Conservation (phyloP, 2,113 vertebrate genomes). For the Chascanopsetta lugubris region DNA sequence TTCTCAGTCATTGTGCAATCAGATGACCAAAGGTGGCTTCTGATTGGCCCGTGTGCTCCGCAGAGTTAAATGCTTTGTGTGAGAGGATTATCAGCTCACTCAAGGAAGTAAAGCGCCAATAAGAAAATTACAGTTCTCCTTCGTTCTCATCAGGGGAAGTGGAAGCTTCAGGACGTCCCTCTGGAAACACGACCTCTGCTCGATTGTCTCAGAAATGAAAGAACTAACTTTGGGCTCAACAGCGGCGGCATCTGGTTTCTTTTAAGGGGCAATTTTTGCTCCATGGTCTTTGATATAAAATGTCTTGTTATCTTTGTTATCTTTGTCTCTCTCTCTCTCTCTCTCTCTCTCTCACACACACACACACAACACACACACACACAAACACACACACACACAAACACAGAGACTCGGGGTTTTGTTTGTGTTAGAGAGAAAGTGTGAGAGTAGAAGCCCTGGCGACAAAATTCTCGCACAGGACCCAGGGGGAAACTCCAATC, state of each 20-base stretch:
- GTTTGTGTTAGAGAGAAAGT: conserved; percentile 66
- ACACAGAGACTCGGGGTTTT: conserved; percentile 52
- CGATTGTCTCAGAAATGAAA: conserved; percentile 52
- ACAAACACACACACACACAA: conserved; percentile 46
- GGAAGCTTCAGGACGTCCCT: conserved; percentile 19
- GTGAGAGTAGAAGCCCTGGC: conserved; percentile 69
- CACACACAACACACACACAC: conserved; percentile 26
- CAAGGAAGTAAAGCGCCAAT: conserved; percentile 30
- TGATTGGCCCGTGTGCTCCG: conserved; percentile 11
- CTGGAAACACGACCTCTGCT: conserved; percentile 49
- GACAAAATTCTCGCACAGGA: conserved; percentile 77
- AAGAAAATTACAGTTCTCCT: conserved; percentile 40
- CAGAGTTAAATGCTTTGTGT: conserved; percentile 26
- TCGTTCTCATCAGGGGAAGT: conserved; percentile 42
- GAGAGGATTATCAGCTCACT: conserved; percentile 39
- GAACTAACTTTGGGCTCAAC: conserved; percentile 5
- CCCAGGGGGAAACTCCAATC: conserved; percentile 72
- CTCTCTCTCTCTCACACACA: conserved; percentile 1
- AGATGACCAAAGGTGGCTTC: conserved; percentile 2
- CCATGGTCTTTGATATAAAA: not conserved
- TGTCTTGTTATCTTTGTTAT: not conserved
- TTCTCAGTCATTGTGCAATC: not conserved
- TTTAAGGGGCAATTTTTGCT: conserved; percentile 3
- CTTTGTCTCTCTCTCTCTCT: not conserved
- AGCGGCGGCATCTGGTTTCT: not conserved